These are phyloP conservation scores for Vultur gryphus DNA, from an alignment of 2,797 vertebrate species.

Conservation along the genomic window DNA sequence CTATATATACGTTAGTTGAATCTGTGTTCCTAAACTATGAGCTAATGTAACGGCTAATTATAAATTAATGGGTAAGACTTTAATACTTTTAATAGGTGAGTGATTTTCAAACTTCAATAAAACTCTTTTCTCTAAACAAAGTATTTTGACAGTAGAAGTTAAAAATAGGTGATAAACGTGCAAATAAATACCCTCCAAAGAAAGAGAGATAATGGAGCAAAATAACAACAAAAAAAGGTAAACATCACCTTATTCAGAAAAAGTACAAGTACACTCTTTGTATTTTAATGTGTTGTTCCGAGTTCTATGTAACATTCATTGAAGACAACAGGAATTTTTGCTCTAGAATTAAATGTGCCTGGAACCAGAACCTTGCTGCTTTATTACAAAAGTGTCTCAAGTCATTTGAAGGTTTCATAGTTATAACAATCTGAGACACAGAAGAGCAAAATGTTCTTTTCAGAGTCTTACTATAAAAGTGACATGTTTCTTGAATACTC, in stretches of 20 bases:
- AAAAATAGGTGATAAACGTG: background rate
- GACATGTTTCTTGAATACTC: background rate
- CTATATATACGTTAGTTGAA: background rate
- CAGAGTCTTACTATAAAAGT: background rate
- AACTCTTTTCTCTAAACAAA: background rate
- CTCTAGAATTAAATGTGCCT: background rate
- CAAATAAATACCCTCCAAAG: background rate
- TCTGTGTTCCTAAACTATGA: background rate
- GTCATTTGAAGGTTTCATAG: background rate
- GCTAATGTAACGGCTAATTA: conserved; percentile 6
- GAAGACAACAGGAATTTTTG: background rate
- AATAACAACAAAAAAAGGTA: background rate
- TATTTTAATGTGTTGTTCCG: background rate
- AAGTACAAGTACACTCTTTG: background rate
- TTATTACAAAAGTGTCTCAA: background rate
- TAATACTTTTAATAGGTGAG: conserved; percentile 1
- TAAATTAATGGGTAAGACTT: background rate
- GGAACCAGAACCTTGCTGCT: background rate
- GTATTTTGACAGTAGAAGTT: background rate
- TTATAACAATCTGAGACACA: background rate
- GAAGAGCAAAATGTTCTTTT: background rate
- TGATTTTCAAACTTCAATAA: background rate
- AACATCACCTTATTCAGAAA: background rate
- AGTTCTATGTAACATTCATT: background rate
- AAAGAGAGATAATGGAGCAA: background rate